Percentiles rank a stretch among this genome's conserved stretches.
These are phyloP conservation scores for Eunapius fragilis DNA, from an alignment of 37 sponge, comb jelly and placozoan genomes.

Conservation along the genomic window DNA sequence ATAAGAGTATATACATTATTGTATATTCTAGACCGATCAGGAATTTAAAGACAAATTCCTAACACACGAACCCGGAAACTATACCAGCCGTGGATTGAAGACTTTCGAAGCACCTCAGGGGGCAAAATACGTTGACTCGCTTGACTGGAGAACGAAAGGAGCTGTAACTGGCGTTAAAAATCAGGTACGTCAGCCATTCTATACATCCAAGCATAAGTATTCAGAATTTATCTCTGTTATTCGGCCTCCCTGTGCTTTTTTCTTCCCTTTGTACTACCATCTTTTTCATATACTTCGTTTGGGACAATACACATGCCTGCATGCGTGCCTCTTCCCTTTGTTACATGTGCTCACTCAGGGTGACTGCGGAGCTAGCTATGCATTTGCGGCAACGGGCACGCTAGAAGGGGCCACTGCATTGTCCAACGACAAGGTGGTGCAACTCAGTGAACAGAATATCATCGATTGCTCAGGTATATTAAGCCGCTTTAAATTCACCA, in stretches of 20 bases:
- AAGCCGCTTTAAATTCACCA: too few relatives aligned
- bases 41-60: slow-evolving; percentile 31
- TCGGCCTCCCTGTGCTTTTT: not conserved
- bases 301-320: not conserved
- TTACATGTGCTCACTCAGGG: slow-evolving; percentile 48
- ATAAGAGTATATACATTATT: not conserved
- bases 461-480: slow-evolving; percentile 80
- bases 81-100: not conserved
- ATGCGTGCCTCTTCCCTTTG: not conserved
- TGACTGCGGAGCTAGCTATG: slow-evolving; percentile 88
- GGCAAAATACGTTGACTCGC: slow-evolving; percentile 13
- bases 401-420: slow-evolving; percentile 70
- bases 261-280: not conserved
- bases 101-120: not conserved
- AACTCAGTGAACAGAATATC: slow-evolving; percentile 91
- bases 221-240: too few relatives aligned
- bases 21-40: slow-evolving; percentile 22
- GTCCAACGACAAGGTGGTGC: slow-evolving; percentile 43
- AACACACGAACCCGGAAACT: slow-evolving; percentile 4
- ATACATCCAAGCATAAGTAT: too few relatives aligned
- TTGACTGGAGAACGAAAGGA: slow-evolving; percentile 65
- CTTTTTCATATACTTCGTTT: not conserved
- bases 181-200: not conserved
- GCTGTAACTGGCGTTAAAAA: slow-evolving; percentile 47
- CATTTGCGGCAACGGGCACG: slow-evolving; percentile 85